Percentiles rank a stretch among this genome's conserved stretches.
These are phyloP conservation scores for Nephotettix cincticeps DNA, from an alignment of 1,140 invertebrate species.

Conservation along the genomic window DNA sequence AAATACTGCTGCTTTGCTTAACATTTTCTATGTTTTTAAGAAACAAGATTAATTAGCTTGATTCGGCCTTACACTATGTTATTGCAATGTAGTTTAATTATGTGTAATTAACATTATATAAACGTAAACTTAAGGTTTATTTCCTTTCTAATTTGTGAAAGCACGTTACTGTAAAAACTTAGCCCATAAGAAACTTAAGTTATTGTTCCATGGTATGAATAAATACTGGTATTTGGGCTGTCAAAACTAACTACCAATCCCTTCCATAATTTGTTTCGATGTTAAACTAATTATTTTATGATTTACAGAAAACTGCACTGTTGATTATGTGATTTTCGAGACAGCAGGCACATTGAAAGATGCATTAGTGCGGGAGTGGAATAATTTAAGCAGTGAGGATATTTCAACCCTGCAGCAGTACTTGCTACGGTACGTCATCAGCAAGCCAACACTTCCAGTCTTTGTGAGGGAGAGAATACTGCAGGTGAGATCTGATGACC, in stretches of 20 bases:
- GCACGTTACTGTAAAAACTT: neutral
- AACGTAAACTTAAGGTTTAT: neutral
- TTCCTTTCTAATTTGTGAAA: neutral
- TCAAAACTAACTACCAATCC: neutral
- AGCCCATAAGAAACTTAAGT: neutral
- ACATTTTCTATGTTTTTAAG: too few species aligned
- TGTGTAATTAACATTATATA: too few species aligned
- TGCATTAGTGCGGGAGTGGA: conserved; percentile 82
- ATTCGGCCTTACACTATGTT: too few species aligned
- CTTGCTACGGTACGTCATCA: conserved; percentile 73
- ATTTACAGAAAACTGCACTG: conserved; percentile 64
- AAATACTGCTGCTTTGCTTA: too few species aligned
- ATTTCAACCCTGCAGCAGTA: conserved; percentile 73
- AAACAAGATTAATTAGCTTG: too few species aligned
- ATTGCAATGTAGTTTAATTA: too few species aligned
- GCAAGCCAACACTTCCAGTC: conserved; percentile 57
- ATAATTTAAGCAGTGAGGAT: conserved; percentile 61
- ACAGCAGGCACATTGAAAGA: conserved; percentile 80
- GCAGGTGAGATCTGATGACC: too few species aligned
- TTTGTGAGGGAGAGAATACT: conserved; percentile 67
- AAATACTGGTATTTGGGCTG: too few species aligned
- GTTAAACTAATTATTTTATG: neutral
- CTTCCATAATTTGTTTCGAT: neutral
- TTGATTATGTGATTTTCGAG: conserved; percentile 86
- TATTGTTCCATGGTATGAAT: neutral